A percentile compares a stretch with the other conserved stretches of the same genome.
Evolutionary conservation across 1,140 invertebrate species (phyloP).

Genomic region (Hycleus phaleratus): DNA sequence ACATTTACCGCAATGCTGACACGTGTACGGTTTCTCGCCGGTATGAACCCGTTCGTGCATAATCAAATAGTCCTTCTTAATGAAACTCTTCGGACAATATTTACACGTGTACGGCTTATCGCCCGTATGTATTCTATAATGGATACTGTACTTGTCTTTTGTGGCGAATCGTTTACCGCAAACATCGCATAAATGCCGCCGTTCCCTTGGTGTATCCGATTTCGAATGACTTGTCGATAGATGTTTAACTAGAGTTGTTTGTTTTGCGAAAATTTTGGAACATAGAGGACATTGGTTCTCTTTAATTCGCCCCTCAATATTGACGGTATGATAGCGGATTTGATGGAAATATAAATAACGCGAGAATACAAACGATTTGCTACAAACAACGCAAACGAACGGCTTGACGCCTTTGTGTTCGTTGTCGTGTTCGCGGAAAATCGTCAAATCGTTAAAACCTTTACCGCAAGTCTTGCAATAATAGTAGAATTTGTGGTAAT

Average conservation of each 20-base stretch:
- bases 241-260: constrained; percentile 45
- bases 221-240: constrained; percentile 46
- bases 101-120: constrained; percentile 45
- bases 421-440: constrained; percentile 49
- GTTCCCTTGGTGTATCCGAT: constrained; percentile 27
- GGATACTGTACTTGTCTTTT: constrained; percentile 51
- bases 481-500: constrained; percentile 38
- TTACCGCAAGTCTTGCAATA: constrained; percentile 46
- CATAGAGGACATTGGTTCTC: constrained; percentile 37
- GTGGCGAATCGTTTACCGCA: constrained; percentile 43
- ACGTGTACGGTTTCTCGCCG: constrained; percentile 48
- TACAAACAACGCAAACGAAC: constrained; percentile 40
- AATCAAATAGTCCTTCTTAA: constrained; percentile 48
- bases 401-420: constrained; percentile 62
- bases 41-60: constrained; percentile 51
- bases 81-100: constrained; percentile 47
- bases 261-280: constrained; percentile 42
- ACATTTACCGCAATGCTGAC: constrained; percentile 45
- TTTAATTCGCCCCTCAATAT: constrained; percentile 28
- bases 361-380: constrained; percentile 37
- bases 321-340: constrained; percentile 42
- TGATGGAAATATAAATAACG: constrained; percentile 40
- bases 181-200: constrained; percentile 36
- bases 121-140: constrained; percentile 52
- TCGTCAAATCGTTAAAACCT: constrained; percentile 38